Evolutionary conservation across 2,888 invertebrate species (phyloP).

Genomic region (Eristalinus aeneus): DNA sequence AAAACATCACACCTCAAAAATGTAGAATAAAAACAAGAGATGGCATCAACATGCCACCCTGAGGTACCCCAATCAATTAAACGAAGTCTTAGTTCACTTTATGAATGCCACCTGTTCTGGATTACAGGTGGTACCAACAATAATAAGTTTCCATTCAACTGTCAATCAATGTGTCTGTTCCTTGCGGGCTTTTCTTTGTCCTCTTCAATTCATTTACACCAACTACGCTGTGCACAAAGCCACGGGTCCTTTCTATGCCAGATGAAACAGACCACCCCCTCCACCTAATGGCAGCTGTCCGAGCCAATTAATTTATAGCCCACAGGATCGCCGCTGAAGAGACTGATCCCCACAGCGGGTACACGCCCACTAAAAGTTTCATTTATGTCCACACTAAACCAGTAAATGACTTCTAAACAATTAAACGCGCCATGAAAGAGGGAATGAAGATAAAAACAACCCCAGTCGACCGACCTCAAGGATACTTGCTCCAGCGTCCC

Average conservation of each 20-base stretch:
- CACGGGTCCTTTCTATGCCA: background rate
- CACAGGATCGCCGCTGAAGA: conserved; percentile 17
- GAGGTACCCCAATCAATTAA: background rate
- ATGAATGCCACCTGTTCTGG: background rate
- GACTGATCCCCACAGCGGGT: background rate
- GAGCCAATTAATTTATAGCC: conserved; percentile 49
- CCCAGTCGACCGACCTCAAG: background rate
- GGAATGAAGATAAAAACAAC: conserved; percentile 9
- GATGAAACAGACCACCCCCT: background rate
- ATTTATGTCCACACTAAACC: conserved; percentile 32
- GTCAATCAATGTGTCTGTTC: background rate
- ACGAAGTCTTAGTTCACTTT: background rate
- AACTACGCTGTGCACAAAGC: background rate
- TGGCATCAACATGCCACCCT: background rate
- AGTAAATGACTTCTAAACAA: conserved; percentile 53
- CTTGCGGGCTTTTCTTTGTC: background rate
- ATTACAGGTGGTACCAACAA: background rate
- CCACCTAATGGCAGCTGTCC: conserved; percentile 17
- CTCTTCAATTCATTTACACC: background rate
- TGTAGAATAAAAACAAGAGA: background rate
- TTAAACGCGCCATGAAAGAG: conserved; percentile 31
- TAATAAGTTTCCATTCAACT: background rate
- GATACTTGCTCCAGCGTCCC: background rate
- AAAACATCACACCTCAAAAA: background rate
- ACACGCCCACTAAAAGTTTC: background rate